Base-by-base conservation (phyloP, 2,888 invertebrate species). In the Melinaea menophilus region DNA sequence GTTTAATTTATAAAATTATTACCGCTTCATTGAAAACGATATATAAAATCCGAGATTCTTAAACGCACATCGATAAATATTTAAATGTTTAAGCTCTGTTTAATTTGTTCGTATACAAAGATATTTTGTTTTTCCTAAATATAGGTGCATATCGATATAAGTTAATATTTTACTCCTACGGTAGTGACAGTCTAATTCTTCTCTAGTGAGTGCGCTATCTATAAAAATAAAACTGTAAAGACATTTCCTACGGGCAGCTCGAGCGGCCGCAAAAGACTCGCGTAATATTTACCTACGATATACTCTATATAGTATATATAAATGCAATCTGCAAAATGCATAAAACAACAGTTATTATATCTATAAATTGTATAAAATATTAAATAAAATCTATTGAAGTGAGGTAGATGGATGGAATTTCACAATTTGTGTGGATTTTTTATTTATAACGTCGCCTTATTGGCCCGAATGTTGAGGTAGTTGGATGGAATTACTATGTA, bases 371-470 rank as follows among this genome's bases (percentile, higher is more conserved):
- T 90, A 90, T 90, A 90, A 90, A 90, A 90, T 90, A 90, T 90
- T 89, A 90, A 90, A 90, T 91, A 91, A 91, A 90, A 90, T 91
- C 90, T 90, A 91, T 90, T 90, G 90, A 92, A 92, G 91, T 93
- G 93, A 93, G 93, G 93, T 93, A 93, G 93, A 92, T 93, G 93
- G 93, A 93, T 93, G 93, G 93, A 93, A 93, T 93, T 89, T 92
- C 90, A 90, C 88, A 89, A 83, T 90, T 90, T 90, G 88, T 88
- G 88, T 90, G 90, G 90, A 90, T 89, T 86, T 85, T 22, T 78
- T 79, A 79, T 80, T 80, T 80, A 85, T 80, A 84, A 86, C 82
- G 82, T 80, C 78, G 90, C 89, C 88, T 85, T 80, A 84, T 87
- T 85, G 90, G 90, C 90, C 88, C 88, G 84, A 87, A 87, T 85